Base-by-base conservation (phyloP, 92 coral and sea anemone genomes). In the Galaxea fascicularis region DNA sequence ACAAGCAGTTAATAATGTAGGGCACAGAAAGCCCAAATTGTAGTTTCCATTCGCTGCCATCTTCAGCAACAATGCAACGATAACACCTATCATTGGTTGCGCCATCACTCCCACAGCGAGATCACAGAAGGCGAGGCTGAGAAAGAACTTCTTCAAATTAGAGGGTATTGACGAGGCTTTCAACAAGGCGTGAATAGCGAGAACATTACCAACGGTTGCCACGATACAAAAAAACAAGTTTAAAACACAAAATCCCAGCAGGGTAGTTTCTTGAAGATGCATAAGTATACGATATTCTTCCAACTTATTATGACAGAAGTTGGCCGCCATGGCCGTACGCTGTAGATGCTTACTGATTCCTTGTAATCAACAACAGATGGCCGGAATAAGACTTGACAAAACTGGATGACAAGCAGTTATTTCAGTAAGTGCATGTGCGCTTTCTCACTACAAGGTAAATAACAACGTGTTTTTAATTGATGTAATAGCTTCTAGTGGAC, bases 101-200 rank as follows among this genome's bases (percentile, higher is more conserved):
- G 46, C 54, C 28, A 53, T 4, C 30, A 83, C 3, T 15, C 92
- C 92, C 1, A 74, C 81, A 3, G 75, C 54, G 26, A 89, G 78
- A 73, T 81, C 85, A 53, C 77, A 31, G 11, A 39, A 16, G 16
- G 85, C 77, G 22, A 81, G 85, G 26, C 69, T 81, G 5, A 56
- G 39, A 13, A 81, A 81, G 45, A 81, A 27, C 52, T 27, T 69
- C 70, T 57, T 81, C 22, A 86, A 65, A 15, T 83, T 86, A 9
- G 85, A 51, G 7, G 85, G 80, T 58, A 89, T 52, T 27, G 86
- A 77, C 13, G 85, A 45, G 15, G 89, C 77, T 45, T 71, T 89
- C 59, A 62, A 69, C 11, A 81, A 28, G 25, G 46, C 74, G 3
- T 26, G 49, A 45, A 78, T 63, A 49, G 26, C 70, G 39, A 65